phyloP scores from a whole-genome alignment of 2,113 vertebrate genomes.

The Mus musculus region GRCm39 chr11:83657501-83658000 shows the following conservation, averaged over 20 bases:
- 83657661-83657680: neutral
- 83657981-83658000: slow-evolving; percentile 98
- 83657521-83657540: neutral
- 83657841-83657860: slow-evolving; percentile 19
- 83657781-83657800: slow-evolving; percentile 16
- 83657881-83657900: slow-evolving; percentile 44
- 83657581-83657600: neutral
- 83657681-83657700: neutral
- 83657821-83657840: slow-evolving; percentile 45
- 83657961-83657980: slow-evolving; percentile 93
- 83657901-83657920: slow-evolving; percentile 93
- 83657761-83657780: slow-evolving; percentile 42
- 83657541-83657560: neutral
- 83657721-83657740: slow-evolving; percentile 15
- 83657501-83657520: neutral
- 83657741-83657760: slow-evolving; percentile 10
- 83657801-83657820: slow-evolving; percentile 26
- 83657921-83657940: slow-evolving; percentile 94
- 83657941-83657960: slow-evolving; percentile 95
- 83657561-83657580: neutral
- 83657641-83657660: neutral
- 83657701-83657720: neutral
- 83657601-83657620: neutral
- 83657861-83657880: neutral
- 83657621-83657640: neutral